A percentile compares a stretch with the other conserved stretches of the same genome.
These are phyloP conservation scores for Callimorpha dominula DNA, from an alignment of 2,888 invertebrate species.

Conservation along the genomic window DNA sequence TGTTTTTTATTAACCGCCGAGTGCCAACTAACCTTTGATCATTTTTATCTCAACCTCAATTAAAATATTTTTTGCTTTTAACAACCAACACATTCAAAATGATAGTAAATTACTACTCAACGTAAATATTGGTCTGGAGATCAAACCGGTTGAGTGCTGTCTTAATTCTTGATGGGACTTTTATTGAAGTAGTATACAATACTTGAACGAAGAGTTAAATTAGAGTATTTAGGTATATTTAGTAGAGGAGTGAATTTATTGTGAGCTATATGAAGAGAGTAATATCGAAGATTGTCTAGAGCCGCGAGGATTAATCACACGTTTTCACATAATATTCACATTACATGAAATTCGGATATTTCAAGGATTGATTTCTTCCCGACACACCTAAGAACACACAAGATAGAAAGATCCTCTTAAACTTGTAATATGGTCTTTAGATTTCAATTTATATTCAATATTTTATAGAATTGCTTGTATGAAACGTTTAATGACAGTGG, in stretches of 20 bases:
- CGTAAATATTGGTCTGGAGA: constrained; percentile 23
- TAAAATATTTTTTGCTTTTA: constrained; percentile 37
- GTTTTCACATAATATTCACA: too few relatives aligned
- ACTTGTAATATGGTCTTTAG: too few relatives aligned
- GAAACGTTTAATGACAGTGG: too few relatives aligned
- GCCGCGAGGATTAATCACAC: too few relatives aligned
- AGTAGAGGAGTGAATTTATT: neutral
- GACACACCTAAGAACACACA: too few relatives aligned
- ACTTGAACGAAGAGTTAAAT: constrained; percentile 1
- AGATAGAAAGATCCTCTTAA: too few relatives aligned
- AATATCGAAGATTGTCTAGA: too few relatives aligned
- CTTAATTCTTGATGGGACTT: constrained; percentile 13
- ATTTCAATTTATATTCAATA: too few relatives aligned
- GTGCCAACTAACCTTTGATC: constrained; percentile 38
- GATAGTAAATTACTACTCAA: constrained; percentile 15
- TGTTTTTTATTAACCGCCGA: constrained; percentile 17
- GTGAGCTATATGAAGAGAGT: too few relatives aligned
- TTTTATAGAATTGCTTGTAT: too few relatives aligned
- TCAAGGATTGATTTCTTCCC: too few relatives aligned
- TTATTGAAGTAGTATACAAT: constrained; percentile 9
- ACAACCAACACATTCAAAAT: constrained; percentile 15
- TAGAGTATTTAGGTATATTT: neutral
- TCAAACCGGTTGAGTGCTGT: constrained; percentile 18
- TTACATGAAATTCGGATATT: too few relatives aligned
- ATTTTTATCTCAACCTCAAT: constrained; percentile 41